These are phyloP conservation scores for Pterocles gutturalis DNA, from an alignment of 2,113 vertebrate species.

Conservation along the genomic window DNA sequence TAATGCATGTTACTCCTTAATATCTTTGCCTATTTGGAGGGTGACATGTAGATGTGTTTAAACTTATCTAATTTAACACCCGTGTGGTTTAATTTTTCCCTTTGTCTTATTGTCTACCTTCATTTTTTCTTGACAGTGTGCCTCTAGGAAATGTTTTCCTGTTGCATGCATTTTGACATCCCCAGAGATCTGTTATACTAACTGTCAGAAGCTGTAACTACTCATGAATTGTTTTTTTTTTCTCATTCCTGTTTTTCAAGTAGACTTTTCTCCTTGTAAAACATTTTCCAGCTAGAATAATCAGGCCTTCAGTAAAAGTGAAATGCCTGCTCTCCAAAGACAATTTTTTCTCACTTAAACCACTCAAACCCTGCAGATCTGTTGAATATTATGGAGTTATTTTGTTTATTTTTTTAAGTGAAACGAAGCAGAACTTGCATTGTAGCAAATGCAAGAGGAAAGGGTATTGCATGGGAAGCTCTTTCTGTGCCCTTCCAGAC, in stretches of 20 bases:
- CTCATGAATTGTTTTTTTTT: not conserved
- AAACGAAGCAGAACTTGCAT: not conserved
- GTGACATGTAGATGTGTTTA: not conserved
- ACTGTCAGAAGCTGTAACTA: not conserved
- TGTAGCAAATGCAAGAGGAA: not conserved
- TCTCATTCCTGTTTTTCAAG: not conserved
- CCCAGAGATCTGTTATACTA: not conserved
- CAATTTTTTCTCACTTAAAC: not conserved
- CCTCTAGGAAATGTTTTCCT: not conserved
- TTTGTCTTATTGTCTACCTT: not conserved
- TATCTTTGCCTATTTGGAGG: not conserved
- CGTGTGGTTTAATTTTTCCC: not conserved
- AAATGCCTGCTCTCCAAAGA: not conserved
- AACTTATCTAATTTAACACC: not conserved
- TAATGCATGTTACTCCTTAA: not conserved
- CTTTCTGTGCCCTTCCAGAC: not conserved
- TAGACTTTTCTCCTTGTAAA: not conserved
- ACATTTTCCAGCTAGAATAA: not conserved
- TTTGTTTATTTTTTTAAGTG: not conserved
- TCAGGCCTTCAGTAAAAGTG: not conserved
- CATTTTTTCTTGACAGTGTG: not conserved
- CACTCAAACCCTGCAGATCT: not conserved
- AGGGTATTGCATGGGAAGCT: not conserved
- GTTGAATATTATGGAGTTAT: not conserved
- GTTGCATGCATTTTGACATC: not conserved